phyloP scores from a whole-genome alignment of 2,797 vertebrate genomes.

The Anas bernieri region DNA sequence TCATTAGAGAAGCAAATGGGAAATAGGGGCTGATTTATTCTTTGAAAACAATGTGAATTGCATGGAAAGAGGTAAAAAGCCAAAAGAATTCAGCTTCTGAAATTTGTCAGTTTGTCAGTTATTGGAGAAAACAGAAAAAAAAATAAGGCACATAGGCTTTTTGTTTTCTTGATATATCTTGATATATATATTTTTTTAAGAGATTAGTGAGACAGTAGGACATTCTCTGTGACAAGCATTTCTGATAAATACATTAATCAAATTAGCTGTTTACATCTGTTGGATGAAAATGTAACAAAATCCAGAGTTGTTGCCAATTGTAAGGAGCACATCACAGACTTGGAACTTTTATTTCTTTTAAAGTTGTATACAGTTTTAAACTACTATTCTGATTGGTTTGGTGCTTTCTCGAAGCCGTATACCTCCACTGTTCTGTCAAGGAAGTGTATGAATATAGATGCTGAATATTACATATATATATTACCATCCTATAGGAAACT shows the following conservation, averaged over 20 bases:
- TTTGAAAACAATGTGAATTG: rapidly evolving
- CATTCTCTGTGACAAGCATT: neutral
- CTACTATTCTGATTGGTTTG: neutral
- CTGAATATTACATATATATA: neutral
- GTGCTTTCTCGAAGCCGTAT: neutral
- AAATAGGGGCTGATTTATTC: neutral
- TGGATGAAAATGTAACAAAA: neutral
- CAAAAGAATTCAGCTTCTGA: neutral
- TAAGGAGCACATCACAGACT: neutral
- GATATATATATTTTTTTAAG: neutral
- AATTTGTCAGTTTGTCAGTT: neutral
- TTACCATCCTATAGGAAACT: neutral
- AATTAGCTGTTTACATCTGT: neutral
- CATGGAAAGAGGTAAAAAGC: neutral
- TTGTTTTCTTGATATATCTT: neutral
- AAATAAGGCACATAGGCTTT: neutral
- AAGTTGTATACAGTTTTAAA: neutral
- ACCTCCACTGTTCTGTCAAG: neutral
- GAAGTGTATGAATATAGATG: neutral
- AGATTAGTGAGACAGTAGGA: neutral
- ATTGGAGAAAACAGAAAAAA: neutral
- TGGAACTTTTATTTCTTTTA: neutral
- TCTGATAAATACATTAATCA: neutral
- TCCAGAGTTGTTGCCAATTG: neutral
- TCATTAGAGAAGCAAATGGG: neutral